phyloP scores from a whole-genome alignment of 2,113 vertebrate species.

The Hiodon alosoides region DNA sequence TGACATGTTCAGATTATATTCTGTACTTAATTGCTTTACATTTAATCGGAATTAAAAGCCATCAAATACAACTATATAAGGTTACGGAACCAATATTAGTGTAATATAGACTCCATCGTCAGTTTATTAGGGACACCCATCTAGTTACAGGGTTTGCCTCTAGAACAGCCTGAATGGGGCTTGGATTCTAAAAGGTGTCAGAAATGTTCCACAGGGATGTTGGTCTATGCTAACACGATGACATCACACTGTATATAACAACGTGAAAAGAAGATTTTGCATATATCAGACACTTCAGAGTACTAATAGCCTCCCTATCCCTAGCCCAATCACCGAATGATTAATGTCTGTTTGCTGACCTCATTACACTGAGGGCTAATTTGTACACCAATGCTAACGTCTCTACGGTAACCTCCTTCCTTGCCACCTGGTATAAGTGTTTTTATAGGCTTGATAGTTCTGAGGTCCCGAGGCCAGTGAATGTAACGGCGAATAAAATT shows the following conservation, averaged over 20 bases:
- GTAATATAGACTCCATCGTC: no score
- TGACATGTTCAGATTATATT: conserved; percentile 10
- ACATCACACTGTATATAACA: no score
- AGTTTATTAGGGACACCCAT: no score
- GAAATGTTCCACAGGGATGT: no score
- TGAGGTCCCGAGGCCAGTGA: conserved; percentile 37
- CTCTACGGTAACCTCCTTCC: conserved; percentile 12
- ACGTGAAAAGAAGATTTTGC: conserved; percentile 13
- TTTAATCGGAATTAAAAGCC: no score
- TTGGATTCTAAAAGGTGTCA: no score
- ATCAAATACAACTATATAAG: no score
- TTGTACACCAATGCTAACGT: conserved; percentile 30
- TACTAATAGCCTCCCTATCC: conserved; percentile 11
- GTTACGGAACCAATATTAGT: no score
- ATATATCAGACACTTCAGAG: conserved; percentile 23
- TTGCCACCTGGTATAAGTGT: conserved; percentile 35
- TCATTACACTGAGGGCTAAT: conserved; percentile 38
- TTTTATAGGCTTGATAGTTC: conserved; percentile 36
- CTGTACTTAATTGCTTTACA: background rate
- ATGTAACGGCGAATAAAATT: conserved; percentile 44
- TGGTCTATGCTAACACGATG: no score
- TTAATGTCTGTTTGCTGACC: conserved; percentile 47
- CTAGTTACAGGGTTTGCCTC: no score
- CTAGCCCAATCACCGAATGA: conserved; percentile 30
- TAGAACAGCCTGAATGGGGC: no score